Conservation (phyloP, 2,888 invertebrate species). For the Lissocephala sabroskyi region DNA sequence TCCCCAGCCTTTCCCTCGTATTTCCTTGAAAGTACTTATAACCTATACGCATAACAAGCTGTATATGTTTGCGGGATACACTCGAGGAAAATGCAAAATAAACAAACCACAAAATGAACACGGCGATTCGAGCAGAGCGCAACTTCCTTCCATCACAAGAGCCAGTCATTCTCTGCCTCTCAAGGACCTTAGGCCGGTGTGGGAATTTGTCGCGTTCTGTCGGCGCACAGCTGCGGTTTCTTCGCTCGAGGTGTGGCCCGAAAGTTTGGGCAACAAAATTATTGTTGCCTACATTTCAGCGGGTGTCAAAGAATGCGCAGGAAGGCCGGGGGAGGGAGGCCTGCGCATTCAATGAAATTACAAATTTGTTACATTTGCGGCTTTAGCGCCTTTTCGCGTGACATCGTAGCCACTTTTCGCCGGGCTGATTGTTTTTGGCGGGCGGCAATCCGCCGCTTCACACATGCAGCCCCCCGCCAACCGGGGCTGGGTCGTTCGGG, state of each 20-base stretch:
- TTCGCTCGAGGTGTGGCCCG: too few relatives aligned
- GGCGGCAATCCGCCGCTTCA: too few relatives aligned
- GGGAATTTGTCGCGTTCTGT: slow-evolving; percentile 33
- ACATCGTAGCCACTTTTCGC: slow-evolving; percentile 22
- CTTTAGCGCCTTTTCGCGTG: slow-evolving; percentile 50
- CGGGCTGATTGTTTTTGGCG: neutral
- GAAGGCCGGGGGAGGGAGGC: slow-evolving; percentile 12
- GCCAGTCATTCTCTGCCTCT: too few relatives aligned
- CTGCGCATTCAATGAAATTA: slow-evolving; percentile 55
- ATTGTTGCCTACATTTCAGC: slow-evolving; percentile 45
- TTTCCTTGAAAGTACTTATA: too few relatives aligned
- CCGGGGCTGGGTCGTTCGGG: too few relatives aligned
- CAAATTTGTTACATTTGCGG: slow-evolving; percentile 62
- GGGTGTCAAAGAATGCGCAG: neutral
- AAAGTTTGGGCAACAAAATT: slow-evolving; percentile 41
- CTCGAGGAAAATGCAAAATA: slow-evolving; percentile 45
- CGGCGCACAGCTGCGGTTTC: slow-evolving; percentile 26
- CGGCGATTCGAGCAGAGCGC: slow-evolving; percentile 8
- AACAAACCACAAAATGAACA: slow-evolving; percentile 61
- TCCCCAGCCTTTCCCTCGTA: neutral
- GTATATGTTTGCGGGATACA: slow-evolving; percentile 6
- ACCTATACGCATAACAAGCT: too few relatives aligned
- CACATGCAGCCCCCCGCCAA: slow-evolving; percentile 1
- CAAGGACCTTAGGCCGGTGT: too few relatives aligned
- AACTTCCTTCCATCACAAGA: too few relatives aligned